phyloP scores from a whole-genome alignment of 2,888 invertebrate species.

The Drosophila yooni region DNA sequence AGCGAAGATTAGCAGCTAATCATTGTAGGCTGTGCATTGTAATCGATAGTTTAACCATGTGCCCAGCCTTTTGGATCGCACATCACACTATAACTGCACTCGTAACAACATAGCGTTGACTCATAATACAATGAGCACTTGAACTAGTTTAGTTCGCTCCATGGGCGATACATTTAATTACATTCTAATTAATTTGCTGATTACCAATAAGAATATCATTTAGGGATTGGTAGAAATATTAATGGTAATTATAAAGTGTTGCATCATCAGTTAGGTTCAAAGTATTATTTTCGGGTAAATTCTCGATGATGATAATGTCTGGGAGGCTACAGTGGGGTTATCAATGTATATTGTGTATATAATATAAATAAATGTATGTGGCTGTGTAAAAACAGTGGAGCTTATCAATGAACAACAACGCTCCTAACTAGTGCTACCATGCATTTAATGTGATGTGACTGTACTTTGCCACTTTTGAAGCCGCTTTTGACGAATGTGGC shows the following conservation, averaged over 20 bases:
- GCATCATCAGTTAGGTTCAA: slow-evolving; percentile 6
- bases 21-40: slow-evolving; percentile 4
- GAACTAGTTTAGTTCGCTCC: slow-evolving; percentile 1
- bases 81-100: neutral
- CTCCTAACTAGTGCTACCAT: slow-evolving; percentile 37
- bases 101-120: slow-evolving; percentile 19
- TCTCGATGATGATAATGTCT: slow-evolving; percentile 34
- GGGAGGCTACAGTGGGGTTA: slow-evolving; percentile 39
- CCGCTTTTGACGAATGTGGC: slow-evolving; percentile 12
- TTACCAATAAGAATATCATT: neutral
- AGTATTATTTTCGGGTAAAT: slow-evolving; percentile 36
- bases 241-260: neutral
- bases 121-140: slow-evolving; percentile 29
- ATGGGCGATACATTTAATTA: neutral
- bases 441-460: slow-evolving; percentile 42
- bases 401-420: slow-evolving; percentile 46
- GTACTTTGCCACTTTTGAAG: slow-evolving; percentile 37
- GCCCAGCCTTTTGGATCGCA: neutral
- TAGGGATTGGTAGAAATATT: neutral
- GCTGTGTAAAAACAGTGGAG: slow-evolving; percentile 27
- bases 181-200: neutral
- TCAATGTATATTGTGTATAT: slow-evolving; percentile 36
- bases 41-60: slow-evolving; percentile 12
- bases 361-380: slow-evolving; percentile 9
- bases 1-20: slow-evolving; percentile 14